Evolutionary conservation across 2,888 invertebrate species (phyloP).

Genomic region (Trachelus tabidus): DNA sequence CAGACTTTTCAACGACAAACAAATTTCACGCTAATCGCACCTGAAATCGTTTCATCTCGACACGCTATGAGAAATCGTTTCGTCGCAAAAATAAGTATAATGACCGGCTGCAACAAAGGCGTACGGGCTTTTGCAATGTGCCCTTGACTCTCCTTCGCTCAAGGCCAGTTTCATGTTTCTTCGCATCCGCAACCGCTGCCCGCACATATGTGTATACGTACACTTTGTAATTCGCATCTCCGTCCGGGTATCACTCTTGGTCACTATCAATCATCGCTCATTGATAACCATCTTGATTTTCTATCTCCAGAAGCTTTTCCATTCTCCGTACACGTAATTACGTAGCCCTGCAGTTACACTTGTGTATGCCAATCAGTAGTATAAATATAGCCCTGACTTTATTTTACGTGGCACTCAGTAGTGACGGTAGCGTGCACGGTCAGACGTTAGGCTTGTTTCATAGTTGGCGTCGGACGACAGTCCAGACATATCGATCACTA

Average conservation of each 20-base stretch:
- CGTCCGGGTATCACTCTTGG: background rate
- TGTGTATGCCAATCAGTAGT: background rate
- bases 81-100: conserved; percentile 16
- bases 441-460: background rate
- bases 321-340: background rate
- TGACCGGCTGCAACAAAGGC: conserved; percentile 12
- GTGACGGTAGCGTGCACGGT: background rate
- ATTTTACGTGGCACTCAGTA: background rate
- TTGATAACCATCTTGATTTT: background rate
- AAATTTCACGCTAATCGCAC: conserved; percentile 27
- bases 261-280: background rate
- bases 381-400: background rate
- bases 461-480: background rate
- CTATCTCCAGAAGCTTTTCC: background rate
- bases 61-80: conserved; percentile 21
- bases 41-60: conserved; percentile 26
- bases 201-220: background rate
- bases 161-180: conserved; percentile 1
- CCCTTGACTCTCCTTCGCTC: background rate
- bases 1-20: conserved; percentile 8
- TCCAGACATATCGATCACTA: background rate
- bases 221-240: background rate
- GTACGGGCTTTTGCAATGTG: background rate
- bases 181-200: background rate
- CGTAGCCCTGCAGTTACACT: background rate